A percentile compares a stretch with the other conserved stretches of the same genome.
These are phyloP conservation scores for Rugalucina vietnamica DNA, from an alignment of 2,888 invertebrate species.

Conservation along the genomic window DNA sequence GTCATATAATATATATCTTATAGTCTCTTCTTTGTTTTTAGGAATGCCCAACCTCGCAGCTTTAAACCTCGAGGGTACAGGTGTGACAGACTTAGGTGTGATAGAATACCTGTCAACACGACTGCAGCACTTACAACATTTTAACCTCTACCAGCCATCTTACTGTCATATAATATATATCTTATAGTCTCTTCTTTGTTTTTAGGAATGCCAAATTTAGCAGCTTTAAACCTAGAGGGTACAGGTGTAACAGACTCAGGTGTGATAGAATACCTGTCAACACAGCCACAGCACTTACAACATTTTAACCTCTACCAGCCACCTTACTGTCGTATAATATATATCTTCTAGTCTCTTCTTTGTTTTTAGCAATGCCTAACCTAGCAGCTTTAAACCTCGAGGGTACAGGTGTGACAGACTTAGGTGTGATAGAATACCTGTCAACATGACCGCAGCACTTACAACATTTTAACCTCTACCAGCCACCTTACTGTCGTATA, in stretches of 20 bases:
- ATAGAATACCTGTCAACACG: conserved; percentile 64
- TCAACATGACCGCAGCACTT: conserved; percentile 64
- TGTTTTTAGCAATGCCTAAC: conserved; percentile 72
- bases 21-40: conserved; percentile 53
- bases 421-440: conserved; percentile 73
- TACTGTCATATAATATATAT: too few species aligned
- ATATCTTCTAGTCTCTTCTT: too few species aligned
- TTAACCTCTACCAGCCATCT: conserved; percentile 76
- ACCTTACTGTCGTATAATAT: too few species aligned
- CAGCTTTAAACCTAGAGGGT: conserved; percentile 75
- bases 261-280: conserved; percentile 68
- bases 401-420: conserved; percentile 78
- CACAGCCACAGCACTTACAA: conserved; percentile 66
- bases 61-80: conserved; percentile 78
- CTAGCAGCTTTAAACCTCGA: conserved; percentile 75
- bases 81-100: conserved; percentile 78
- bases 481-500: too few species aligned
- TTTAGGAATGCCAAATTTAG: conserved; percentile 72
- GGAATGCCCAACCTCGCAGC: conserved; percentile 71
- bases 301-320: conserved; percentile 78
- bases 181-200: too few species aligned
- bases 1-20: too few species aligned
- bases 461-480: conserved; percentile 77
- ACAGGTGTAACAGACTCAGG: conserved; percentile 79
- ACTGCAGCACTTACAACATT: conserved; percentile 68